Conservation (phyloP, 2,113 vertebrate genomes). For the Ranitomeya imitator region DNA sequence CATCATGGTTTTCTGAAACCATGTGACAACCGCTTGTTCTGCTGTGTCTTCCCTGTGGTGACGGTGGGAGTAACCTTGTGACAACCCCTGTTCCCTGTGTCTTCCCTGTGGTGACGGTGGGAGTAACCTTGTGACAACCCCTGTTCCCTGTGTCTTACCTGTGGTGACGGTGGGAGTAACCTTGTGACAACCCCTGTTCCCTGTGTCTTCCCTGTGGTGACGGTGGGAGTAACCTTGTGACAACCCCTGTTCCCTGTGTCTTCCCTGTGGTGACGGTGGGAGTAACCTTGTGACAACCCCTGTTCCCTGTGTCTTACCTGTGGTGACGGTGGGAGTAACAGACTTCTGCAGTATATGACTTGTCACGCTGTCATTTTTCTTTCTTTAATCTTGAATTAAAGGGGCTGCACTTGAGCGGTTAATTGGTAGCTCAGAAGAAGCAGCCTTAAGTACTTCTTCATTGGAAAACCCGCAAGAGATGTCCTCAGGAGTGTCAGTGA, state of each 20-base stretch:
- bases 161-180: background rate
- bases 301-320: constrained; percentile 3
- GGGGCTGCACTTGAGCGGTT: constrained; percentile 42
- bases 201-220: background rate
- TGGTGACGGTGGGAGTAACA: background rate
- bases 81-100: background rate
- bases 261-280: background rate
- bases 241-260: background rate
- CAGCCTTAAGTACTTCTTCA: constrained; percentile 40
- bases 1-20: background rate
- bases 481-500: constrained; percentile 5
- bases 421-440: constrained; percentile 53
- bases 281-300: background rate
- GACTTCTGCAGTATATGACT: constrained; percentile 9
- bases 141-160: background rate
- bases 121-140: too few species aligned
- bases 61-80: background rate
- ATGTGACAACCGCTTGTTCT: background rate
- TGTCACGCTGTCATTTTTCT: constrained; percentile 20
- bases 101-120: background rate
- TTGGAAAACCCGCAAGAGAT: constrained; percentile 34
- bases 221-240: background rate
- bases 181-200: background rate
- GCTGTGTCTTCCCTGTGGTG: background rate
- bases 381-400: constrained; percentile 24